A percentile compares a stretch with the other conserved stretches of the same genome.
These are phyloP conservation scores for Reinhardtius hippoglossoides DNA, from an alignment of 2,113 vertebrate species.

Conservation along the genomic window DNA sequence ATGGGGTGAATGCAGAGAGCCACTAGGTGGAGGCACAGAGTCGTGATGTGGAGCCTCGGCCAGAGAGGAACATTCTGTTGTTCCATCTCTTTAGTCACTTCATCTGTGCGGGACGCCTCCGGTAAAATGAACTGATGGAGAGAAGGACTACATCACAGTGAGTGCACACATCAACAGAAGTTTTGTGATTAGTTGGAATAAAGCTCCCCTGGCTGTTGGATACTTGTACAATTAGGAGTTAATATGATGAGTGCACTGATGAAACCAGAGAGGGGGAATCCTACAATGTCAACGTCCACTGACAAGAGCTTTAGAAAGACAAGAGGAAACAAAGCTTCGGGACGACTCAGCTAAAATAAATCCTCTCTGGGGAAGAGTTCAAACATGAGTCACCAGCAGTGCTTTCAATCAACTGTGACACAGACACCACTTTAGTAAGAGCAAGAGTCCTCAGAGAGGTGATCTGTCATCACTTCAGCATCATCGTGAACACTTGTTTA, in stretches of 20 bases:
- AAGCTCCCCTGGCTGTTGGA: slow-evolving; percentile 49
- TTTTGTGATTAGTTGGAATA: slow-evolving; percentile 32
- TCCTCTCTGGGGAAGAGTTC: slow-evolving; percentile 35
- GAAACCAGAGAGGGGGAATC: slow-evolving; percentile 45
- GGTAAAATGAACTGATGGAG: slow-evolving; percentile 37
- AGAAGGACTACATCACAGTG: slow-evolving; percentile 21
- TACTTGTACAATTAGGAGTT: slow-evolving; percentile 64
- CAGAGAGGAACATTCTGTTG: background rate
- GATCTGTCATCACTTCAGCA: slow-evolving; percentile 30
- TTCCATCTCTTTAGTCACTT: slow-evolving; percentile 7
- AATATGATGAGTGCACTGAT: slow-evolving; percentile 50
- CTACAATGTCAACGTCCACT: slow-evolving; percentile 35
- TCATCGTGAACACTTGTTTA: slow-evolving; percentile 3
- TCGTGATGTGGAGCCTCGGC: background rate
- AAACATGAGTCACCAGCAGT: slow-evolving; percentile 65
- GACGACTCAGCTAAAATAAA: slow-evolving; percentile 38
- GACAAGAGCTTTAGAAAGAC: background rate
- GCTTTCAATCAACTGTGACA: slow-evolving; percentile 30
- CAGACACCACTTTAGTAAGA: slow-evolving; percentile 23
- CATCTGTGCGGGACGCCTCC: background rate
- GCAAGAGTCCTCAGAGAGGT: slow-evolving; percentile 18
- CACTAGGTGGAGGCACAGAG: slow-evolving; percentile 71
- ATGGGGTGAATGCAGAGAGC: background rate
- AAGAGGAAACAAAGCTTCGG: slow-evolving; percentile 20
- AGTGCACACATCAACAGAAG: slow-evolving; percentile 49